Base-by-base conservation (phyloP, 1,140 invertebrate genomes). In the Formica exsecta region DNA sequence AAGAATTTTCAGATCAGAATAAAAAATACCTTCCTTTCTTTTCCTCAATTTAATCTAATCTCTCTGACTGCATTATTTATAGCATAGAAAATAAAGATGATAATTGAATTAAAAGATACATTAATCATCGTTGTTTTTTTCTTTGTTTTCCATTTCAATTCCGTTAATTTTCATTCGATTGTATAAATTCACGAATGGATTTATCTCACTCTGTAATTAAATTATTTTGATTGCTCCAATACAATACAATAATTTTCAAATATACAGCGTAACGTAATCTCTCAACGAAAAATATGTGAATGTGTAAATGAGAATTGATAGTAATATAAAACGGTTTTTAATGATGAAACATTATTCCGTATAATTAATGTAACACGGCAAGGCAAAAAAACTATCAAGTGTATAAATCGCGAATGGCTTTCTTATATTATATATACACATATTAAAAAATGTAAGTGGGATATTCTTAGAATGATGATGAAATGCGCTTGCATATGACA, bases 401-500 rank as follows among this genome's bases (percentile, higher is more conserved):
- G 2, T 64, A 51, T 51, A 51, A 51, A 51, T 64, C 16, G 16
- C 22, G 11, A 62, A 13, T 13, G 25, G 4, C 48, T 6, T 51
- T 51, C 4, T 51, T 51, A 51, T 19, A 51, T 51, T 6, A 9
- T 51, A 51, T 51, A 51, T 51, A 19, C 16, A 5, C 0, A 51
- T 19, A 51, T 51, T 16, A 5, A 51, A 51, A 51, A 73, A 44
- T 36, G 19, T 19, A 44, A 16, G 16, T 25, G 11, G 1, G 13
- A 25, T 73, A 32, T 71, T 5, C 16, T 57, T 32, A 73, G 38
- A 13, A 25, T n/a, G 38, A 83, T 8, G 66, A 71, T 68, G 66
- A 81, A 48, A n/a, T n/a, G 22, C 29, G 68, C 13, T 81, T 83
- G 79, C 38, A 83, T 25, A 13, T 83, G 79, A 83, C 79, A 83